Conservation (phyloP, 2,797 vertebrate species). For the Anguilla obscura region DNA sequence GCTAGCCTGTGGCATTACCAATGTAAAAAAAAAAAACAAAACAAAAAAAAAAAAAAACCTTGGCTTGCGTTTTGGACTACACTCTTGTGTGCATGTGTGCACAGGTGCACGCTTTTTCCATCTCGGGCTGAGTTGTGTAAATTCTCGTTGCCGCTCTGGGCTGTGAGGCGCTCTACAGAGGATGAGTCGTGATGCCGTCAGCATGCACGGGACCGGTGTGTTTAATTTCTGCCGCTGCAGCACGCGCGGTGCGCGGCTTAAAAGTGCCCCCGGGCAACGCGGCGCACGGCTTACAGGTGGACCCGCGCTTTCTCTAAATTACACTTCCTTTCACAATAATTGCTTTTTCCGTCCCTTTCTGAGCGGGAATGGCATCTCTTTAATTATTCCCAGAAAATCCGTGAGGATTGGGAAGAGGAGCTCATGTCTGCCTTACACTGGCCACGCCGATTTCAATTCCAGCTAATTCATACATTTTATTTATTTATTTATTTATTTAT, state of each 20-base stretch:
- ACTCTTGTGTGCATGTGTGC: not conserved
- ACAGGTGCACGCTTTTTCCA: not conserved
- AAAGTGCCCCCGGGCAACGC: constrained; percentile 53
- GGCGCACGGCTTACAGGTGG: constrained; percentile 62
- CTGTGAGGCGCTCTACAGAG: constrained; percentile 40
- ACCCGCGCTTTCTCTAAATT: constrained; percentile 63
- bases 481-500: not conserved
- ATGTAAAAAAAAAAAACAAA: not conserved
- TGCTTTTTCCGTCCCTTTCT: constrained; percentile 55
- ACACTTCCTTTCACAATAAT: constrained; percentile 65
- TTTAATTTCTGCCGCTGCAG: constrained; percentile 71
- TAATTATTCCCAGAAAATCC: constrained; percentile 46
- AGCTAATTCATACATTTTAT: not conserved
- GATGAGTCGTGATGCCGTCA: constrained; percentile 63
- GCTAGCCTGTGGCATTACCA: not conserved
- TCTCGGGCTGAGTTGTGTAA: constrained; percentile 19
- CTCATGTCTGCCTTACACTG: not conserved
- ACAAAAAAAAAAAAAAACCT: not conserved
- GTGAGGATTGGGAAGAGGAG: constrained; percentile 30
- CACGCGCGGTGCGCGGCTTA: constrained; percentile 62
- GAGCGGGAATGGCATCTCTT: constrained; percentile 53
- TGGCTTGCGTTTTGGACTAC: not conserved
- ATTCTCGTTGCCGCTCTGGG: constrained; percentile 48
- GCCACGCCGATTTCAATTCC: not conserved
- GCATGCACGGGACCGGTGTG: constrained; percentile 59